A percentile compares a stretch with the other conserved stretches of the same genome.
These are phyloP conservation scores for Leucoraja erinaceus DNA, from an alignment of 2,113 vertebrate genomes.

Conservation along the genomic window DNA sequence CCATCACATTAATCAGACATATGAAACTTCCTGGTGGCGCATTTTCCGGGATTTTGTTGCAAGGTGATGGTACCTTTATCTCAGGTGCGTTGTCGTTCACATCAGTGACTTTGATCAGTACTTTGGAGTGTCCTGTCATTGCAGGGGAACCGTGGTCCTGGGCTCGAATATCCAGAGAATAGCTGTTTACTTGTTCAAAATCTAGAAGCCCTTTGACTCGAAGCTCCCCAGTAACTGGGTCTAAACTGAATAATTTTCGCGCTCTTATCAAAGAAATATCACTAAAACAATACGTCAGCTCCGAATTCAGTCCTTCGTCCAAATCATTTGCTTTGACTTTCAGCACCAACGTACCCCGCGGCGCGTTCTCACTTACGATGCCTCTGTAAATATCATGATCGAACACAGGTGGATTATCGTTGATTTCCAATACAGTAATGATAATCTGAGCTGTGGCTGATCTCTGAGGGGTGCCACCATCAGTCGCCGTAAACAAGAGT, in stretches of 20 bases:
- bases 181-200: background rate
- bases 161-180: background rate
- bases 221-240: background rate
- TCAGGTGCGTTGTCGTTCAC: background rate
- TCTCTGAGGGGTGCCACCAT: slow-evolving; percentile 59
- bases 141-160: no score
- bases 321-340: no score
- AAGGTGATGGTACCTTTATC: background rate
- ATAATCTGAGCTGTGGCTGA: slow-evolving; percentile 56
- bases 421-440: slow-evolving; percentile 61
- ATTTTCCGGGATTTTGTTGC: background rate
- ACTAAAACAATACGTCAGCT: no score
- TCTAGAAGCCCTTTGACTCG: background rate
- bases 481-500: slow-evolving; percentile 55
- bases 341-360: no score
- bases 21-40: background rate
- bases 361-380: slow-evolving; percentile 53
- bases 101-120: background rate
- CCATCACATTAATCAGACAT: background rate
- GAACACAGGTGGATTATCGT: slow-evolving; percentile 65
- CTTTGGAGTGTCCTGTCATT: background rate
- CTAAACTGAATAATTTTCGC: slow-evolving; percentile 1
- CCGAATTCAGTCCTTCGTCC: no score
- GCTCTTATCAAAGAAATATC: background rate
- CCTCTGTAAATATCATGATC: slow-evolving; percentile 54